Base-by-base conservation (phyloP, 1,140 invertebrate species). In the Papilio polytes region DNA sequence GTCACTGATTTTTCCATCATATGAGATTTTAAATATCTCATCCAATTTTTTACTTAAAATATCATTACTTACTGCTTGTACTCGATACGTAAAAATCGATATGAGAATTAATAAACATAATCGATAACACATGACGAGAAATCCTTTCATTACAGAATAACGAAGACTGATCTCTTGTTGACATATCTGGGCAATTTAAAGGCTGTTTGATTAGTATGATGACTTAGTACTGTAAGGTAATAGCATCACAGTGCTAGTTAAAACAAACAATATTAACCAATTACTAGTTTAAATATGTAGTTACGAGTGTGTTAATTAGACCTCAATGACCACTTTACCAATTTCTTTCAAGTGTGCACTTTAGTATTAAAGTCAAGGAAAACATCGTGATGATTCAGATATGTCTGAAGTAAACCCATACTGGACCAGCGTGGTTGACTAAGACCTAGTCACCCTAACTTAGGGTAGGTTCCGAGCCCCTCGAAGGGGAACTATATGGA, bases 1-100 rank as follows among this genome's bases (percentile, higher is more conserved):
- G n/a, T n/a, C n/a, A n/a, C n/a, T n/a, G n/a, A n/a, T 56, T 56
- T 56, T 56, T 20, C n/a, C 8, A 56, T n/a, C 7, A 15, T 20
- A 51, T 15, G 18, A 56, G 18, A 13, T 36, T 36, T 36, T 36
- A 36, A 36, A 36, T 48, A 48, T 48, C 46, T 15, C 46, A 3
- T 48, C 7, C 63, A 36, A 31, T 3, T 31, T 15, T 15, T 12
- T 1, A 31, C 12, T 31, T 8, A 15, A 51, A 53, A 59, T 53
- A 56, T 36, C 3, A 41, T 18, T 82, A 87, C 83, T 85, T 83
- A 87, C 86, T 20, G 83, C 80, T 66, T 84, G n/a, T 41, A 31
- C 80, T 59, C 80, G 83, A 70, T 48, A 70, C 9, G 70, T 73
- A 22, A 82, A 73, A 81, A 81, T 74, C 48, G 82, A 36, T 59